phyloP scores from a whole-genome alignment of 1,140 invertebrate species.

The Drosophila sulfurigaster region DNA sequence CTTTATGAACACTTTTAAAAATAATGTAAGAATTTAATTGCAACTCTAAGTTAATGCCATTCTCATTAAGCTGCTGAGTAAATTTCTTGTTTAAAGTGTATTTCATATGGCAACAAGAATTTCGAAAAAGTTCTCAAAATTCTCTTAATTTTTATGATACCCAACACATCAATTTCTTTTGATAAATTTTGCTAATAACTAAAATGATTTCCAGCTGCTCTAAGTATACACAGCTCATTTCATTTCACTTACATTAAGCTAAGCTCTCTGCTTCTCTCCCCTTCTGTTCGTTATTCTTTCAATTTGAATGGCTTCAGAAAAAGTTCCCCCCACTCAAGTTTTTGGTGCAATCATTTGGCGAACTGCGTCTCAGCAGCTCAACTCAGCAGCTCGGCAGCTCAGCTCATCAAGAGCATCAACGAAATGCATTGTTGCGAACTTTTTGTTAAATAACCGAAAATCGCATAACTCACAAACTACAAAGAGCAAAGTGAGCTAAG shows the following conservation, averaged over 20 bases:
- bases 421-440: conserved; percentile 72
- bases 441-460: conserved; percentile 66
- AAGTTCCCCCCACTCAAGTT: not conserved
- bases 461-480: conserved; percentile 65
- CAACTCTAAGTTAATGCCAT: no score
- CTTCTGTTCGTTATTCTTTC: not conserved
- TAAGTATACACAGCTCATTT: conserved; percentile 7
- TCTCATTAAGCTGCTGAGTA: no score
- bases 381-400: not conserved
- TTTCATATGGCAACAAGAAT: no score
- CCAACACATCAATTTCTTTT: no score
- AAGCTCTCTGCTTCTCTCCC: not conserved
- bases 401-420: conserved; percentile 18
- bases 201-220: not conserved
- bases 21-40: no score
- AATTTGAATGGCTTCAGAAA: conserved; percentile 24
- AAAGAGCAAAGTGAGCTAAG: conserved; percentile 29
- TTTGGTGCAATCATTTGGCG: not conserved
- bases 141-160: no score
- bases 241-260: conserved; percentile 16
- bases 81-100: no score
- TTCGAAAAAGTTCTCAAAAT: no score
- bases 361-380: conserved; percentile 24
- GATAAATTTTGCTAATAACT: not conserved
- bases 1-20: no score